Evolutionary conservation across 2,113 vertebrate genomes (phyloP), one percentile per base, ranked within the genome.

Genomic region (Euleptes europaea): DNA sequence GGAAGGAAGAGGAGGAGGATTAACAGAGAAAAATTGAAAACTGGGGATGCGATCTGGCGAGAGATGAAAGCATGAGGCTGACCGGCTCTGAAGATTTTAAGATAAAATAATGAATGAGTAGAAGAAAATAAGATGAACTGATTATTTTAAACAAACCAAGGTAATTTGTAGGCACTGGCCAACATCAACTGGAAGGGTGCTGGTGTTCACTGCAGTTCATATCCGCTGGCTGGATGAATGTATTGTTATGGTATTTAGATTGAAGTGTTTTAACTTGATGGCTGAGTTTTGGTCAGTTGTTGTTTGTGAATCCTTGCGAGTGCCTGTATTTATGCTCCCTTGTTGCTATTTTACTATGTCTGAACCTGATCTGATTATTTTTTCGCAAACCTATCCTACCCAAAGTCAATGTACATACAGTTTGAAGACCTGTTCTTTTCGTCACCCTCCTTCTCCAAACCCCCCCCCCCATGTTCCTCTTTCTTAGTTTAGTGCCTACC

Each of bases 321-420:
- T n/a, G n/a, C n/a, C n/a, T n/a, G n/a, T n/a, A n/a, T n/a, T n/a
- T n/a, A n/a, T n/a, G n/a, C n/a, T n/a, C n/a, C n/a, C n/a, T n/a
- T n/a, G n/a, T n/a, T n/a, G n/a, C n/a, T n/a, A n/a, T n/a, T n/a
- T n/a, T n/a, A n/a, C n/a, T n/a, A n/a, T n/a, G n/a, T n/a, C n/a
- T n/a, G n/a, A n/a, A n/a, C n/a, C n/a, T 81, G 77, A n/a, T 89
- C 76, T 81, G 19, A 76, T 74, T 88, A 75, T 17, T 17, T 89
- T 83, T 54, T 60, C 80, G 54, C 12, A 75, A 57, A 54, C 60
- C 33, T 89, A 40, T 21, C 91, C 4, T 4, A 78, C 19, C 79
- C 77, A 5, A 51, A 75, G 7, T 23, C 49, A 21, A 11, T 80
- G 47, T 69, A 79, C 1, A 10, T 31, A 23, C 54, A 17, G 28